Base-by-base conservation (phyloP, 2,113 vertebrate genomes). In the Lamprologus ornatipinnis region DNA sequence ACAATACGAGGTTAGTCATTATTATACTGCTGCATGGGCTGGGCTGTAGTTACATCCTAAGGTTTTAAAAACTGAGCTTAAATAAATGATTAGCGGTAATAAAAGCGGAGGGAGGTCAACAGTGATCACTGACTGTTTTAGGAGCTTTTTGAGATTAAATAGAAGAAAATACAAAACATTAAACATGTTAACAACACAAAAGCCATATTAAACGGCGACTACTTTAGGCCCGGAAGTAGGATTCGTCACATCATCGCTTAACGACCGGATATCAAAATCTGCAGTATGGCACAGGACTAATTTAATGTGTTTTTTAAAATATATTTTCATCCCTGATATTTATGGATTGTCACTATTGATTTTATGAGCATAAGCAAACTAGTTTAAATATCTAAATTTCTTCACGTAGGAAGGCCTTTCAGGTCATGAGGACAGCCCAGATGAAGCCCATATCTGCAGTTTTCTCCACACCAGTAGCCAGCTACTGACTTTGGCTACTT, bases 51-150 rank as follows among this genome's bases (percentile, higher is more conserved):
- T 40, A 40, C 37, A 40, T 40, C 11, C 5, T 40, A 40, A 40
- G 37, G 37, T 40, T 40, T 40, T 40, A 40, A 40, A 40, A 40
- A 40, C 11, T 12, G 37, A 40, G 37, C 37, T 40, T 40, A 12
- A 40, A 40, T 40, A 40, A 40, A 40, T 40, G 5, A 40, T 12
- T 12, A 40, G 37, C 11, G 5, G 37, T 40, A 40, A 40, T 40
- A 40, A 12, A 40, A 40, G 5, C 1, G 0, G 37, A 3, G 37
- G 10, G 37, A 40, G 10, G 37, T 5, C 5, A 12, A 40, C 37
- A 40, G 10, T 40, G 37, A 40, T 40, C 10, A 40, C 37, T 40
- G 10, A 40, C 37, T 12, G 5, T 40, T 40, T 40, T 40, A 40
- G 37, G 37, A 5, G 37, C 10, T 12, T 40, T 12, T 40, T 12